phyloP scores from a whole-genome alignment of 2,888 invertebrate species.

The Coenonympha glycerion region DNA sequence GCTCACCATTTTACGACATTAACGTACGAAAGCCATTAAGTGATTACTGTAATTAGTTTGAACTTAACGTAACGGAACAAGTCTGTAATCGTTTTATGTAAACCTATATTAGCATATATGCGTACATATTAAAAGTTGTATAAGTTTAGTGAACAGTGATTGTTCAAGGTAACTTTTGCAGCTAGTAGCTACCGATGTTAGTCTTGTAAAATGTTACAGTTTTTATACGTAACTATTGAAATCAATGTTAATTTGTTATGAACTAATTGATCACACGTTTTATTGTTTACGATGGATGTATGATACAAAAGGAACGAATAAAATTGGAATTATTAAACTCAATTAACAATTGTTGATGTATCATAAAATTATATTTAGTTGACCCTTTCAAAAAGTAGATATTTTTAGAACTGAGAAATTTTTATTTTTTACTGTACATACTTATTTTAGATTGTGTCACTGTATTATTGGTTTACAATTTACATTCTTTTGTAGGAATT shows the following conservation, averaged over 20 bases:
- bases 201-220: conserved; percentile 19
- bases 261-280: conserved; percentile 8
- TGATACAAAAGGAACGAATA: no score
- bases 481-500: no score
- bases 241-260: conserved; percentile 13
- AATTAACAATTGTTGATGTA: no score
- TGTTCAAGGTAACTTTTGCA: conserved; percentile 16
- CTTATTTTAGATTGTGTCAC: no score
- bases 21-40: conserved; percentile 57
- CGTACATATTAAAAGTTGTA: no score
- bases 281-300: neutral
- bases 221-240: conserved; percentile 16
- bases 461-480: no score
- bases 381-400: no score
- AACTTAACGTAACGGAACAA: conserved; percentile 52
- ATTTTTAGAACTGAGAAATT: no score
- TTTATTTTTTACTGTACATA: no score
- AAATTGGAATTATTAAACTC: no score
- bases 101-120: conserved; percentile 20
- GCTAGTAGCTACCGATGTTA: conserved; percentile 16
- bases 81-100: conserved; percentile 39
- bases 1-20: conserved; percentile 29
- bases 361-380: no score
- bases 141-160: no score
- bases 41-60: conserved; percentile 60